These are phyloP conservation scores for Drosophila neocordata DNA, from an alignment of 1,140 invertebrate genomes.

Conservation along the genomic window DNA sequence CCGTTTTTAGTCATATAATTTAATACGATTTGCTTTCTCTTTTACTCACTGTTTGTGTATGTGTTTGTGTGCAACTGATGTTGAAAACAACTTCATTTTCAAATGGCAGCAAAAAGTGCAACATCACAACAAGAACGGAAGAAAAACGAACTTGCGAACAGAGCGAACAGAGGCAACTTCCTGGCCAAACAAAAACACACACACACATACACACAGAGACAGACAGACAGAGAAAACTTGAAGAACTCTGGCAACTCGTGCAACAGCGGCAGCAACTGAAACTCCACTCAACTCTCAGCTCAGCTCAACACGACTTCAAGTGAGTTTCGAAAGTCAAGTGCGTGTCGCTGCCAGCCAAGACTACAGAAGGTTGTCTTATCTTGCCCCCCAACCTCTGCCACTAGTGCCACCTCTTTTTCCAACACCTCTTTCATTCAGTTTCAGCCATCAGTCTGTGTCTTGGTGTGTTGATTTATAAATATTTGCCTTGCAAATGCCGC, in stretches of 20 bases:
- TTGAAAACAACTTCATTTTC: constrained; percentile 58
- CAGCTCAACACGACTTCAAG: constrained; percentile 62
- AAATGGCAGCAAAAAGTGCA: constrained; percentile 60
- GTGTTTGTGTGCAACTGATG: constrained; percentile 28
- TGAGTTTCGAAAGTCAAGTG: constrained; percentile 80
- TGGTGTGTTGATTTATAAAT: constrained; percentile 69
- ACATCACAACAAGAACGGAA: constrained; percentile 27
- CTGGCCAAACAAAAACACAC: constrained; percentile 29
- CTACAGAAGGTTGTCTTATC: constrained; percentile 49
- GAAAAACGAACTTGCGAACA: not conserved
- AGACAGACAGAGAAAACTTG: constrained; percentile 34
- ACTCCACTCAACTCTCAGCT: constrained; percentile 31
- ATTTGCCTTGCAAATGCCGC: constrained; percentile 67
- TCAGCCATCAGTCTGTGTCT: constrained; percentile 16
- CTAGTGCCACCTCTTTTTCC: not conserved
- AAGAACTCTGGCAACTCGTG: constrained; percentile 14
- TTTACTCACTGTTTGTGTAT: not conserved
- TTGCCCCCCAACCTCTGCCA: not conserved
- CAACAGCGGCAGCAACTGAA: constrained; percentile 7
- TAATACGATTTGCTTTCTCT: constrained; percentile 52
- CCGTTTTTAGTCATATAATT: constrained; percentile 49
- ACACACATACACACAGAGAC: constrained; percentile 35
- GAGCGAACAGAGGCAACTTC: constrained; percentile 7
- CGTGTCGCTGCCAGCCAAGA: constrained; percentile 61
- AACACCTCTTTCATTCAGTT: too few relatives aligned